phyloP scores from a whole-genome alignment of 1,140 invertebrate genomes.

The Reticulitermes speratus region DNA sequence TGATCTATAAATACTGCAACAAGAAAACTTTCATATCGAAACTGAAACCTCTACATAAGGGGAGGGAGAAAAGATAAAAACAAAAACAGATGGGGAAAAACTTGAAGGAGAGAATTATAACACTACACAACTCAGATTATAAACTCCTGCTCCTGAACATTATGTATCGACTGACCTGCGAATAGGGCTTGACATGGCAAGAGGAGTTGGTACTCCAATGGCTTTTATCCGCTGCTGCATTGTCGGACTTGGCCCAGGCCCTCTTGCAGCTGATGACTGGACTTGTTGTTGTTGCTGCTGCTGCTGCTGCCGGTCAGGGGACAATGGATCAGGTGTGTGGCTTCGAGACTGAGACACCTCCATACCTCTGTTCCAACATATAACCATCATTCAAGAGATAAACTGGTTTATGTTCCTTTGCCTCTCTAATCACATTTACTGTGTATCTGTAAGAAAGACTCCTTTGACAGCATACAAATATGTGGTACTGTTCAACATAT shows the following conservation, averaged over 20 bases:
- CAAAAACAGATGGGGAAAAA: too few species aligned
- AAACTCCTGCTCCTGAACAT: slow-evolving; percentile 20
- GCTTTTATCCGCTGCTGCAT: slow-evolving; percentile 88
- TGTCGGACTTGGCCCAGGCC: slow-evolving; percentile 67
- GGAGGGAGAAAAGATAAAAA: too few species aligned
- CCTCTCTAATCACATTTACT: too few species aligned
- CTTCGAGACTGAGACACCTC: slow-evolving; percentile 57
- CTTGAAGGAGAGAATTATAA: background rate
- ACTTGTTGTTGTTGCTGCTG: slow-evolving; percentile 48
- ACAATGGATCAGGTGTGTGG: slow-evolving; percentile 67
- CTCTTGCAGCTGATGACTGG: slow-evolving; percentile 49
- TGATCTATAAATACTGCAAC: too few species aligned
- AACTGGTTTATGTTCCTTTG: background rate
- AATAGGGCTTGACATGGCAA: slow-evolving; percentile 80
- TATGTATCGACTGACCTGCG: slow-evolving; percentile 61
- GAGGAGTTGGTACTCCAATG: slow-evolving; percentile 82
- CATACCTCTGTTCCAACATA: slow-evolving; percentile 49
- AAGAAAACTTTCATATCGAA: too few species aligned
- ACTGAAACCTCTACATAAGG: too few species aligned
- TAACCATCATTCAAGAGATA: slow-evolving; percentile 28
- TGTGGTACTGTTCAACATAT: too few species aligned
- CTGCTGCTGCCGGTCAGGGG: slow-evolving; percentile 49
- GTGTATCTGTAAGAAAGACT: too few species aligned
- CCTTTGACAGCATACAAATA: too few species aligned
- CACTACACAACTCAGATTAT: background rate